phyloP scores from a whole-genome alignment of 2,113 vertebrate genomes.

The Oplegnathus fasciatus region DNA sequence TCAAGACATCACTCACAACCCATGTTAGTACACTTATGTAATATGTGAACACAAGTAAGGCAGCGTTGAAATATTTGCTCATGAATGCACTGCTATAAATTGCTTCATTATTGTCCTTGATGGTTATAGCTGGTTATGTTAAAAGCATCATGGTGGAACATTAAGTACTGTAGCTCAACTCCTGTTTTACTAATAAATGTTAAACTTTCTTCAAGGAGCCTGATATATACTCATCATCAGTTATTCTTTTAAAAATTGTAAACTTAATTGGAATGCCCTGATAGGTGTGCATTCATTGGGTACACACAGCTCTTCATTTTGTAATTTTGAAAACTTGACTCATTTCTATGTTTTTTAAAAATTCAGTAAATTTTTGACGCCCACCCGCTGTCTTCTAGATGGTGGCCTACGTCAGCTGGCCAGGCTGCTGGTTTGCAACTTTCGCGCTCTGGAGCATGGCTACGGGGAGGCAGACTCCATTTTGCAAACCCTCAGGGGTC shows the following conservation, averaged over 20 bases:
- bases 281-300: too few species aligned
- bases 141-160: neutral
- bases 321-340: neutral
- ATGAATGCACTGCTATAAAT: neutral
- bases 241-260: too few species aligned
- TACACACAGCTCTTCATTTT: neutral
- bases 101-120: neutral
- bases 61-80: neutral
- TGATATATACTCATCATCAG: neutral
- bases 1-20: neutral
- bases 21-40: neutral
- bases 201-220: neutral
- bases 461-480: slow-evolving; percentile 79
- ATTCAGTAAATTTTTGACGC: neutral
- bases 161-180: neutral
- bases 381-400: slow-evolving; percentile 58
- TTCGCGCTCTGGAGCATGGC: slow-evolving; percentile 85
- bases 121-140: neutral
- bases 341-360: neutral
- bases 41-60: neutral
- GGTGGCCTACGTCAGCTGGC: slow-evolving; percentile 77
- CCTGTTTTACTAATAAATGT: neutral
- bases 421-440: slow-evolving; percentile 85
- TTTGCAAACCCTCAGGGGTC: slow-evolving; percentile 77
- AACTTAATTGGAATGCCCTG: too few species aligned